phyloP scores from a whole-genome alignment of 1,140 invertebrate genomes.

The Zaprionus tsacasi region DNA sequence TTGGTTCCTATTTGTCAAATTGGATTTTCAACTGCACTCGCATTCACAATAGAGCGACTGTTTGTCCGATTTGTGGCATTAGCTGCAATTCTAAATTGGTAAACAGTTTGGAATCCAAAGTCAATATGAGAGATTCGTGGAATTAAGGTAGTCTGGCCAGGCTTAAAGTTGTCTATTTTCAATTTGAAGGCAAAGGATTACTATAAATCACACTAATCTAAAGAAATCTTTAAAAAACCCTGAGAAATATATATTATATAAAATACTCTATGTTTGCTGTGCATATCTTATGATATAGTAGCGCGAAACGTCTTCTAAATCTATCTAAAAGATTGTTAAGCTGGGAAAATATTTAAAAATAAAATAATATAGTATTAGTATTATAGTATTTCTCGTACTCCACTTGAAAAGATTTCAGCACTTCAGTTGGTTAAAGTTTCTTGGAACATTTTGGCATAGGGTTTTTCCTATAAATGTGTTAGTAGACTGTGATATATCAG shows the following conservation, averaged over 20 bases:
- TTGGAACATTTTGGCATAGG: background rate
- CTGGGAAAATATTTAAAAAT: no score
- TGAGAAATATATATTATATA: background rate
- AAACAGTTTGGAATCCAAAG: conserved; percentile 30
- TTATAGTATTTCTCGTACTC: background rate
- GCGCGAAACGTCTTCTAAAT: no score
- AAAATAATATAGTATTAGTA: no score
- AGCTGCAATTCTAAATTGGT: conserved; percentile 26
- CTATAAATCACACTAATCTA: background rate
- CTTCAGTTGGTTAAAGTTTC: background rate
- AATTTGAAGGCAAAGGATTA: background rate
- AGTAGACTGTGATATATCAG: background rate
- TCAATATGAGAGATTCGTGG: conserved; percentile 19
- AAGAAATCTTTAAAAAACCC: background rate
- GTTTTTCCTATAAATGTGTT: background rate
- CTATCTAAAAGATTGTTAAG: no score
- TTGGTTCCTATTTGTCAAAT: conserved; percentile 79
- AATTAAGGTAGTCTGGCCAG: background rate
- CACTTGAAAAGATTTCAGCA: conserved; percentile 6
- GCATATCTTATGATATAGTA: no score
- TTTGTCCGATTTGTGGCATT: conserved; percentile 41
- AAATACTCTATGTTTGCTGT: no score
- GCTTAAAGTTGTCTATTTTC: background rate
- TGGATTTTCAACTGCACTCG: conserved; percentile 58
- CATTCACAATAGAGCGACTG: conserved; percentile 2